Conservation (phyloP, 1,140 invertebrate species). For the Samia ricini region DNA sequence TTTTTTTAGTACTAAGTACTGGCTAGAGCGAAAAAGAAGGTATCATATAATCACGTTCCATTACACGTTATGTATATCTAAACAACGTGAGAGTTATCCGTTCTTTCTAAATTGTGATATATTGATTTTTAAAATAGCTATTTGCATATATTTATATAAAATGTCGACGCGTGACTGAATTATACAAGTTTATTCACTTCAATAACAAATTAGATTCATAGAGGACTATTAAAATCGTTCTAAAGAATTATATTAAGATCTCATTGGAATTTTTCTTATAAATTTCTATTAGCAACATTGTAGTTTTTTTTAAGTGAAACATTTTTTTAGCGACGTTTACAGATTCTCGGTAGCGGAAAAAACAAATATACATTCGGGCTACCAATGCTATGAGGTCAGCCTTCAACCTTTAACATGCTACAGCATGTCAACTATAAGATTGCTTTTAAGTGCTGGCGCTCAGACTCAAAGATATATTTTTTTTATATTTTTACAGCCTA, state of each 20-base stretch:
- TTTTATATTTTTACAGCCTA: too few relatives aligned
- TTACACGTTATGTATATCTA: conserved; percentile 37
- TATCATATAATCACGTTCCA: conserved; percentile 50
- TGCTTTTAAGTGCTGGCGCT: too few relatives aligned
- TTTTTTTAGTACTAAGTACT: conserved; percentile 30
- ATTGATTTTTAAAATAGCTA: conserved; percentile 43
- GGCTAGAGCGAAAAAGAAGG: conserved; percentile 40
- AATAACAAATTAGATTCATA: conserved; percentile 52
- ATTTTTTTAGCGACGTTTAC: too few relatives aligned
- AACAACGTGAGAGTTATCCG: conserved; percentile 61
- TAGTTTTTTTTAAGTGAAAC: too few relatives aligned
- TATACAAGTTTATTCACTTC: conserved; percentile 41
- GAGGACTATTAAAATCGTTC: conserved; percentile 41
- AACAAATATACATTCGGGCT: too few relatives aligned
- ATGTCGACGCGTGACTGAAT: conserved; percentile 42
- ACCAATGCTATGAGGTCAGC: too few relatives aligned
- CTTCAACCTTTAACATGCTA: too few relatives aligned
- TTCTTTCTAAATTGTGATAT: conserved; percentile 58
- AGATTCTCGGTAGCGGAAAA: too few relatives aligned
- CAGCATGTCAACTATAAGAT: too few relatives aligned
- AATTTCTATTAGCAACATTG: background rate
- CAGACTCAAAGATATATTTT: too few relatives aligned
- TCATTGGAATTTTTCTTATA: background rate
- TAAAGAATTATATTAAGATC: conserved; percentile 37
- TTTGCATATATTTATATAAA: conserved; percentile 53